Conservation (phyloP, 2,888 invertebrate species). For the Marronus borbonicus region DNA sequence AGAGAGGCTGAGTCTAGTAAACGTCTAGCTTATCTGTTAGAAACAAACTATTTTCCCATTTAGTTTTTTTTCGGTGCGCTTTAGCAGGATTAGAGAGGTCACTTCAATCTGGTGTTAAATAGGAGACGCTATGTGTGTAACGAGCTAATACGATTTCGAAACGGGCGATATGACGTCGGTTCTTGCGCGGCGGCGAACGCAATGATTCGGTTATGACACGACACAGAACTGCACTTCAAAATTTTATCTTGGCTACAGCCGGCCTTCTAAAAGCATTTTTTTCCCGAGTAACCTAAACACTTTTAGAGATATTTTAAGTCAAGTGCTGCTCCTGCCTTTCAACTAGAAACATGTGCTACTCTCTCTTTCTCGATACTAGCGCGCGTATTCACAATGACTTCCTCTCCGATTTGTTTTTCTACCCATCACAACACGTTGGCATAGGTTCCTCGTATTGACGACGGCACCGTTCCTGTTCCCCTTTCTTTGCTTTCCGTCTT, state of each 20-base stretch:
- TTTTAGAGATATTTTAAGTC: constrained; percentile 67
- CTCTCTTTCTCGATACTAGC: constrained; percentile 33
- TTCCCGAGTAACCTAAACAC: constrained; percentile 66
- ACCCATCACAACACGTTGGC: constrained; percentile 44
- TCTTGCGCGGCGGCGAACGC: constrained; percentile 5
- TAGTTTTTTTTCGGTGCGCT: too few species aligned
- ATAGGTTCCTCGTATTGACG: constrained; percentile 28
- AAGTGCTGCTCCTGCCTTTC: constrained; percentile 48
- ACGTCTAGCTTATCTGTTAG: too few species aligned
- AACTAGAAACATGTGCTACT: constrained; percentile 50
- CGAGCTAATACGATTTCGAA: too few species aligned
- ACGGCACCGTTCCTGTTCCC: neutral
- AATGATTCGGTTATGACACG: constrained; percentile 58
- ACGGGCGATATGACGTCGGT: too few species aligned
- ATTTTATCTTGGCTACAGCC: constrained; percentile 58
- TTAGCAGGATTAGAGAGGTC: too few species aligned
- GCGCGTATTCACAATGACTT: constrained; percentile 45
- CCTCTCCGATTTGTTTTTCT: constrained; percentile 46
- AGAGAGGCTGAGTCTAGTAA: neutral
- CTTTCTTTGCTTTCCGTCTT: constrained; percentile 15
- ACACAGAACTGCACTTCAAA: constrained; percentile 65
- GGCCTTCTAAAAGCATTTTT: constrained; percentile 67
- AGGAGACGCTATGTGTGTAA: too few species aligned
- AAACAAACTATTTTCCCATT: too few species aligned
- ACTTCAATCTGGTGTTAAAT: too few species aligned